Percentiles rank a stretch among this genome's conserved stretches.
Conservation (phyloP, 1,140 invertebrate species). For the Sycophila sp. region DNA sequence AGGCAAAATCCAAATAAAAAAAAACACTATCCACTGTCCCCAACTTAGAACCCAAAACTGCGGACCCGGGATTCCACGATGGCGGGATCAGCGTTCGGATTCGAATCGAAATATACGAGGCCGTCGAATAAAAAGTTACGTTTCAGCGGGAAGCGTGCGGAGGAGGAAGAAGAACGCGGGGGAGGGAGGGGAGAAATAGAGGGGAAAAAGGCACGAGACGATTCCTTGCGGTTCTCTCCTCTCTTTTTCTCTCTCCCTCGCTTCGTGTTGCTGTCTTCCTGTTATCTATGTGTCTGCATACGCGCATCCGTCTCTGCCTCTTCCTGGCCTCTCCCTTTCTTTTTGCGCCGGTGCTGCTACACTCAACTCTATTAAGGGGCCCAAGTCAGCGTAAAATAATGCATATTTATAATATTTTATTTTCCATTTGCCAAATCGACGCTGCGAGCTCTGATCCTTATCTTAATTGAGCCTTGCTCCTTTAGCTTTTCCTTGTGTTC, state of each 20-base stretch:
- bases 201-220: not conserved
- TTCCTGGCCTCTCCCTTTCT: not conserved
- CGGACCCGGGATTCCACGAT: not conserved
- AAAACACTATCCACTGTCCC: not conserved
- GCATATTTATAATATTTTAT: not conserved
- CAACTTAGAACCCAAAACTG: slow-evolving; percentile 9
- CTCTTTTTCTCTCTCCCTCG: slow-evolving; percentile 1
- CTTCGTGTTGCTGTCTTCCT: slow-evolving; percentile 17
- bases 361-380: not conserved
- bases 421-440: not conserved
- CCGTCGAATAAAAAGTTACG: not conserved
- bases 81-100: not conserved
- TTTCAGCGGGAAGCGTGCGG: not conserved
- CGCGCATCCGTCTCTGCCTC: slow-evolving; percentile 4
- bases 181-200: not conserved
- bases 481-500: too few species aligned
- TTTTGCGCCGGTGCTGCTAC: not conserved
- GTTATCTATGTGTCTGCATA: slow-evolving; percentile 25
- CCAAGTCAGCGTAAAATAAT: slow-evolving; percentile 13
- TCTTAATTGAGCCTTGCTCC: not conserved
- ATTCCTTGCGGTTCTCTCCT: slow-evolving; percentile 18
- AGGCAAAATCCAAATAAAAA: slow-evolving; percentile 12
- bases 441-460: not conserved
- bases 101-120: slow-evolving; percentile 1
- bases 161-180: not conserved